These are phyloP conservation scores for Sycophaga agraensis DNA, from an alignment of 1,140 invertebrate genomes.

Conservation along the genomic window DNA sequence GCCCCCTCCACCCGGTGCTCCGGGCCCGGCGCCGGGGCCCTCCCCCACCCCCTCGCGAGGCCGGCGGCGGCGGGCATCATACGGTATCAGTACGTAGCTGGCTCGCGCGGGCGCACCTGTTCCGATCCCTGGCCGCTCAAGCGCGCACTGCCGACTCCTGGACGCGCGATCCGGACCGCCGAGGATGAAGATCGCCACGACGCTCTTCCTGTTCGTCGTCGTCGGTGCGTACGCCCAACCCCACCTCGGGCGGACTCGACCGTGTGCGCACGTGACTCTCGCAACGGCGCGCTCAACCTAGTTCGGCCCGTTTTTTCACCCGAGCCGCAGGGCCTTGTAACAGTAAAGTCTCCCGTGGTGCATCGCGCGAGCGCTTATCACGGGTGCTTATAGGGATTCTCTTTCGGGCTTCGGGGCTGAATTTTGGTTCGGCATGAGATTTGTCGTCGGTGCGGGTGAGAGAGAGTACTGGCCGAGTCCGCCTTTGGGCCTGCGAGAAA, in stretches of 20 bases:
- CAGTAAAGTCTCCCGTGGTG: not conserved
- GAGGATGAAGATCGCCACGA: slow-evolving; percentile 50
- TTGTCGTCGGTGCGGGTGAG: too few relatives aligned
- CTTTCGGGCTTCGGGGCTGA: too few relatives aligned
- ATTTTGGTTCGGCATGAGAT: too few relatives aligned
- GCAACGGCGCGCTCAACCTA: too few relatives aligned
- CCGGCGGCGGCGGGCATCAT: slow-evolving; percentile 31
- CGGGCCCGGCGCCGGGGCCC: not conserved
- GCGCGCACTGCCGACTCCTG: not conserved
- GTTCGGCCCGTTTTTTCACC: not conserved
- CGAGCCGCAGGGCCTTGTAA: not conserved
- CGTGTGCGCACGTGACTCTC: too few relatives aligned
- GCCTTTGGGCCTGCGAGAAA: too few relatives aligned
- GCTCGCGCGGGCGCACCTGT: slow-evolving; percentile 33
- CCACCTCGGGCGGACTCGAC: too few relatives aligned
- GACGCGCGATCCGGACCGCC: not conserved
- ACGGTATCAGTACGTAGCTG: slow-evolving; percentile 48
- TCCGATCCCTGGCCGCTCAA: not conserved
- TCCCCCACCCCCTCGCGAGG: not conserved
- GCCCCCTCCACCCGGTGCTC: not conserved
- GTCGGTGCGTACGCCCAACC: slow-evolving; percentile 50
- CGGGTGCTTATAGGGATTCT: too few relatives aligned
- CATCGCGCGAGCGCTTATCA: too few relatives aligned
- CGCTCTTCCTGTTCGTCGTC: slow-evolving; percentile 48
- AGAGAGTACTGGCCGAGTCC: too few relatives aligned